Percentiles rank a stretch among this genome's conserved stretches.
Evolutionary conservation across 2,113 vertebrate genomes (phyloP).

Genomic region (Tapirus terrestris): DNA sequence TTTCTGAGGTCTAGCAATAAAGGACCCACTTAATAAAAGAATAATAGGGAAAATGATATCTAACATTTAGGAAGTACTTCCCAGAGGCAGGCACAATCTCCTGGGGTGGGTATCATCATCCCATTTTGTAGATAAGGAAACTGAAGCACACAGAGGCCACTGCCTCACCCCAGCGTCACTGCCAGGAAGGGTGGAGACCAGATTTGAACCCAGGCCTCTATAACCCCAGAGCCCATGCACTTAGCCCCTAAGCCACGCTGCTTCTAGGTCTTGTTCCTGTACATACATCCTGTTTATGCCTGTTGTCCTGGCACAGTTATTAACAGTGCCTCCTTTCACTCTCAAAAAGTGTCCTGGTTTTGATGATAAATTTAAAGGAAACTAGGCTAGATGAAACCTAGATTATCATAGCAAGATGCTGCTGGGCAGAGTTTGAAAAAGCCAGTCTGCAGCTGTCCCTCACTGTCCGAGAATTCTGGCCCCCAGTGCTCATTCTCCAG

Average conservation of each 20-base stretch:
- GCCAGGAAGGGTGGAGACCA: not conserved
- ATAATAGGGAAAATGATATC: not conserved
- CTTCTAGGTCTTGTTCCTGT: not conserved
- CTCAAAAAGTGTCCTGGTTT: not conserved
- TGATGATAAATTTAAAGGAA: not conserved
- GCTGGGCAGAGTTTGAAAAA: not conserved
- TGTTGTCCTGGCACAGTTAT: not conserved
- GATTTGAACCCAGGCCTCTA: not conserved
- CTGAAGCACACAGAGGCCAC: not conserved
- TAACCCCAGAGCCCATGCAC: not conserved
- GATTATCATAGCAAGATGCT: not conserved
- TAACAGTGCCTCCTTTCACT: not conserved
- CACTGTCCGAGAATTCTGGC: not conserved
- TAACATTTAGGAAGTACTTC: not conserved
- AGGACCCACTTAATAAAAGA: not conserved
- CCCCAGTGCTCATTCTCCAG: rapidly evolving
- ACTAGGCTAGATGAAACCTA: not conserved
- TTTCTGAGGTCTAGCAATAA: not conserved
- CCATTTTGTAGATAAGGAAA: not conserved
- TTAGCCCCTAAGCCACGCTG: not conserved
- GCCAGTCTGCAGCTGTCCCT: not conserved
- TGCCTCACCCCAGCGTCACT: not conserved
- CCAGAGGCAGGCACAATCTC: not conserved
- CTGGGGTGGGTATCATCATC: too few relatives aligned
- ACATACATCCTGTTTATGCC: rapidly evolving